Conservation (phyloP, 2,888 invertebrate species). For the Lithophane semibrunnea region DNA sequence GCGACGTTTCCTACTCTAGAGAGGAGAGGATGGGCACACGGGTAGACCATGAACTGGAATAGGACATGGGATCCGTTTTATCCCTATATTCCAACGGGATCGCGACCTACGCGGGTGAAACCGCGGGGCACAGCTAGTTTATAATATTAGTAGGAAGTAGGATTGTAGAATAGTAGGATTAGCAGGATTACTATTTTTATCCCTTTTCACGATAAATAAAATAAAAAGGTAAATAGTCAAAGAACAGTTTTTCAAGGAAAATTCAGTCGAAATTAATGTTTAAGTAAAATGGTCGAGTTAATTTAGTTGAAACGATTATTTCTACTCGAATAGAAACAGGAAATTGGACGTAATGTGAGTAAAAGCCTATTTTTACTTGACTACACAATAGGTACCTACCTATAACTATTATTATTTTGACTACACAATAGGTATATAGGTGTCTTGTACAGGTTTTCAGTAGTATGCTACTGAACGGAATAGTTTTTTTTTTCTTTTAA, state of each 20-base stretch:
- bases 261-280: background rate
- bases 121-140: too few relatives aligned
- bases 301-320: conserved; percentile 54
- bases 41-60: too few relatives aligned
- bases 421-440: background rate
- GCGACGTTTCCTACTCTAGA: too few relatives aligned
- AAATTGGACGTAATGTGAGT: conserved; percentile 64
- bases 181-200: background rate
- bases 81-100: too few relatives aligned
- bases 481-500: background rate
- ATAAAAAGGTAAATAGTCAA: conserved; percentile 26
- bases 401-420: background rate
- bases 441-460: background rate
- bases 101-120: too few relatives aligned
- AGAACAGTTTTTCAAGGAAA: conserved; percentile 4
- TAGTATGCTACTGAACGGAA: background rate
- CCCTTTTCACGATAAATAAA: background rate
- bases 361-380: conserved; percentile 28
- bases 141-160: too few relatives aligned
- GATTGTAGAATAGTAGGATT: too few relatives aligned
- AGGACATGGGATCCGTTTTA: too few relatives aligned
- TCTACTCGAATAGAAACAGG: conserved; percentile 62
- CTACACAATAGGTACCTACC: background rate
- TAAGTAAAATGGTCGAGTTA: conserved; percentile 25
- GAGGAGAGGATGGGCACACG: too few relatives aligned